Evolutionary conservation across 2,113 vertebrate genomes (phyloP), one percentile per base, ranked within the genome.

Genomic region (Elachura formosa): DNA sequence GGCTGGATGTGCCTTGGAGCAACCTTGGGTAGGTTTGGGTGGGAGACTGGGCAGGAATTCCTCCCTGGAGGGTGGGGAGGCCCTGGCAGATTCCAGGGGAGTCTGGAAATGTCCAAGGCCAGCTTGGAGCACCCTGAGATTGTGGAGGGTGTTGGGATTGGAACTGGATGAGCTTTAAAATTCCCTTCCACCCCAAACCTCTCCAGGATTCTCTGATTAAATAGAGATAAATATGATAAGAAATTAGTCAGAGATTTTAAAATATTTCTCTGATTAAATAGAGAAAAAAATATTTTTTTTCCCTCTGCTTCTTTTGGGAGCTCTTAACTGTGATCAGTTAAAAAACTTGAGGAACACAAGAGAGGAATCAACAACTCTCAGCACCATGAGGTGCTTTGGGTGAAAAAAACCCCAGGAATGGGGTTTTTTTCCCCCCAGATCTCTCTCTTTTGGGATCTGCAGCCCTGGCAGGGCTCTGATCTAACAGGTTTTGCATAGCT

Each of bases 401-500:
- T 49, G 18, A 59, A 63, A 79, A 51, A 54, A 62, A 19, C 22
- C n/a, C n/a, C n/a, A 33, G 2, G 14, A 51, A 48, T 0, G 8
- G 31, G n/a, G n/a, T n/a, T n/a, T n/a, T n/a, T n/a, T n/a, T n/a
- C n/a, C n/a, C n/a, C 40, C 54, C 54, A 43, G 67, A 64, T 21
- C 48, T 11, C 6, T 51, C 43, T 38, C 23, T 54, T 62, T 21
- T 14, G 56, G 59, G n/a, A 48, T 26, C 49, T 49, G 48, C 15
- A 3, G 89, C 56, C 71, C 56, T 92, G 52, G 84, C 90, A 76
- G 95, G 94, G 89, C 63, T 64, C 31, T 72, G 95, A 93, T 93
- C 86, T 63, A 36, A 77, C 63, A 92, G 94, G 94, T 91, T 93
- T 91, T 94, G 74, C 56, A 64, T 67, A 93, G 96, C 94, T 91